These are phyloP conservation scores for Drosophila persimilis DNA, from an alignment of 1,140 invertebrate genomes.

Conservation along the genomic window DNA sequence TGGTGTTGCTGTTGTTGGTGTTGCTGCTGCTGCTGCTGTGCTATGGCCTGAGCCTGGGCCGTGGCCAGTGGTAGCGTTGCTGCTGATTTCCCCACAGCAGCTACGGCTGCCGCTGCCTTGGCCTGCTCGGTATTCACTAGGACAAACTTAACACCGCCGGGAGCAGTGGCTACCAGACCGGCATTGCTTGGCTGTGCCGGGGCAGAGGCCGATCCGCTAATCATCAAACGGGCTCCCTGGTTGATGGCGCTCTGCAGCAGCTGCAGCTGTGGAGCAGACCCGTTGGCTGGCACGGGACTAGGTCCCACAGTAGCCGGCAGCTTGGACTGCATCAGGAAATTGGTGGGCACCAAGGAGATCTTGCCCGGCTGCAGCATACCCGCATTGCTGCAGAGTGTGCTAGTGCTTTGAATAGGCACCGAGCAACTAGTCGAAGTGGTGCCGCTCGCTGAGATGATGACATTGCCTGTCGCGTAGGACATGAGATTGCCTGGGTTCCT, in stretches of 20 bases:
- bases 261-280: slow-evolving; percentile 48
- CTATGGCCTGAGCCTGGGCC: slow-evolving; percentile 32
- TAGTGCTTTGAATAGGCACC: slow-evolving; percentile 14
- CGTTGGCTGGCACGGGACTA: slow-evolving; percentile 36
- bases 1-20: slow-evolving; percentile 45
- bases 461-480: slow-evolving; percentile 61
- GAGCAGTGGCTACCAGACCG: slow-evolving; percentile 61
- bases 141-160: slow-evolving; percentile 74
- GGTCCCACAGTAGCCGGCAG: slow-evolving; percentile 33
- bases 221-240: slow-evolving; percentile 70
- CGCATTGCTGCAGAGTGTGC: neutral
- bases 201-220: slow-evolving; percentile 46
- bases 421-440: slow-evolving; percentile 33
- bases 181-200: slow-evolving; percentile 49
- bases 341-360: slow-evolving; percentile 79
- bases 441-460: slow-evolving; percentile 62
- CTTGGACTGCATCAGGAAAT: slow-evolving; percentile 78
- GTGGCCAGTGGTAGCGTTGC: slow-evolving; percentile 37
- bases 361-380: slow-evolving; percentile 59
- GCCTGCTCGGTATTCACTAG: slow-evolving; percentile 76
- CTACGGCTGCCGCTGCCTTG: slow-evolving; percentile 53
- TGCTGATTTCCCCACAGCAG: slow-evolving; percentile 44
- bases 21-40: slow-evolving; percentile 38
- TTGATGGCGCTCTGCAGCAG: slow-evolving; percentile 66
- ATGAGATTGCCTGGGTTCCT: slow-evolving; percentile 48